Evolutionary conservation across 2,888 invertebrate genomes (phyloP), one percentile per base, ranked within the genome.

Genomic region (Dendrolimus houi): DNA sequence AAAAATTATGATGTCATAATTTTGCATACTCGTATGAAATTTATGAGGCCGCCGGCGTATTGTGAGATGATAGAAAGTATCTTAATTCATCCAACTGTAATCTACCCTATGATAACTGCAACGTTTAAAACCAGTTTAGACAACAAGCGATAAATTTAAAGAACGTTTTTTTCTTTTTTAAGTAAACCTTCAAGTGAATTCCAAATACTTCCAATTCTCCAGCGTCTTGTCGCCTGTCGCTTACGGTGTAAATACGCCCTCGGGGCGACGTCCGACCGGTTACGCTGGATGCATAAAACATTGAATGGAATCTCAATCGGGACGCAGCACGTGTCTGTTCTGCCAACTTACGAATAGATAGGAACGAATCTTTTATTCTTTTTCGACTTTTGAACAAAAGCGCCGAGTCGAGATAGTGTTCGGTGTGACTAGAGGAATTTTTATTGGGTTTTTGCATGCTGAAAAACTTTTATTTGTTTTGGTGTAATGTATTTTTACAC

Each of bases 271-370:
- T 61, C 62, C 60, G 63, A 62, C 61, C 56, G 58, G 47, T 47
- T 47, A 67, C 62, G 63, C 54, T 59, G 60, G 59, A 70, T 74
- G 71, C 69, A 74, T 74, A 69, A 74, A 69, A 74, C 71, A 72
- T 72, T 61, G 63, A 54, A 53, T 58, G 65, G 61, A 61, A 63
- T 61, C 65, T 67, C 58, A 60, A 66, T 60, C 63, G 58, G 60
- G 57, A 64, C 63, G 62, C 65, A 58, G 62, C 61, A 60, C 60
- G 58, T 60, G 57, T 42, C 47, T 47, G 47, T 47, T 47, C 47
- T 47, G 47, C 47, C 29, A 29, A 29, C 47, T 47, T 47, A 47
- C 47, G 47, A 47, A 47, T 47, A 47, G 47, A 47, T 47, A 47
- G 47, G 47, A 29, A 6, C 6, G 29, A 29, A 47, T 47, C 9